Percentiles rank a stretch among this genome's conserved stretches.
Conservation (phyloP, 2,113 vertebrate species). For the Halcyon senegalensis region DNA sequence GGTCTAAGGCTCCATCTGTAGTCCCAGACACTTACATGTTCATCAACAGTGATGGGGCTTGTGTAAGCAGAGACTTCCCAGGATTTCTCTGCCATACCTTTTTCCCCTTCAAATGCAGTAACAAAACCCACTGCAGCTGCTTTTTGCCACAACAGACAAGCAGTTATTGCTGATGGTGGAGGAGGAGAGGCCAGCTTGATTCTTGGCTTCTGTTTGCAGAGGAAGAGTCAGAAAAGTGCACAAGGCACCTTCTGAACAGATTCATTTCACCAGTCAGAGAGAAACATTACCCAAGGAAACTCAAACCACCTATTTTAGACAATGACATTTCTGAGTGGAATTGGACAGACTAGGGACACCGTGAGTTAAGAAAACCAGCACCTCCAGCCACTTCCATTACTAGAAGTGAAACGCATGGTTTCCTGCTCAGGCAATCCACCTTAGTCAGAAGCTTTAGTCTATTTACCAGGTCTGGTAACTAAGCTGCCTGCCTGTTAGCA, state of each 20-base stretch:
- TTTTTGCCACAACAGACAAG: background rate
- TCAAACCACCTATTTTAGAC: background rate
- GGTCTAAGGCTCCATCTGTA: background rate
- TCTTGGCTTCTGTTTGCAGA: background rate
- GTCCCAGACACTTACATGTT: background rate
- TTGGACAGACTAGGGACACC: rapidly evolving
- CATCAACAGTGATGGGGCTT: background rate
- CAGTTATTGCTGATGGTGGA: background rate
- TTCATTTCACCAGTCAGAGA: background rate
- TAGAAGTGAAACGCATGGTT: rapidly evolving
- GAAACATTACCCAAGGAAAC: background rate
- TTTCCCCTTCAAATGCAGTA: background rate
- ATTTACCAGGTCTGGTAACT: rapidly evolving
- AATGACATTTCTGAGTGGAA: background rate
- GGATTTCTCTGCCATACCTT: background rate
- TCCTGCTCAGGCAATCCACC: background rate
- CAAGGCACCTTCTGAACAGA: background rate
- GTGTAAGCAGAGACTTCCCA: background rate
- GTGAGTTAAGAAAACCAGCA: rapidly evolving
- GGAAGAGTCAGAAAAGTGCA: background rate
- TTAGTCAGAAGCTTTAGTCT: background rate
- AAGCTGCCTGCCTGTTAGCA: rapidly evolving
- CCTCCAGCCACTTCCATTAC: background rate
- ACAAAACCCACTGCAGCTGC: background rate
- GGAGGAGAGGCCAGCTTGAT: background rate